Evolutionary conservation across 2,113 vertebrate genomes (phyloP), one percentile per base, ranked within the genome.

Genomic region (Motacilla tschutschensis): DNA sequence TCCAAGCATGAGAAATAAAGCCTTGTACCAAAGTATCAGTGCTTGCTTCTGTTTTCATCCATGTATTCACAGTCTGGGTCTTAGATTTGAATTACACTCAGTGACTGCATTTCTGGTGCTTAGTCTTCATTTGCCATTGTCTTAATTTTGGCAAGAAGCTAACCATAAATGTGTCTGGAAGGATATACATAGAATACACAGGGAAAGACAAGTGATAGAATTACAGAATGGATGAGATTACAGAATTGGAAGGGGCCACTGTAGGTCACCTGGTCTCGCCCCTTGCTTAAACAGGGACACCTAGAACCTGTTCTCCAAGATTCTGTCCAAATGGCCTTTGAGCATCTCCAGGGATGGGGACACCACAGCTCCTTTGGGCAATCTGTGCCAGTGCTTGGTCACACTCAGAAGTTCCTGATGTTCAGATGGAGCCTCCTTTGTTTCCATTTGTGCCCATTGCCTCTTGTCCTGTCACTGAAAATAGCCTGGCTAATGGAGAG

Each of bases 1-100:
- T 83, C 85, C 90, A 93, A 63, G 13, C 59, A 54, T 77, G 50
- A 73, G 38, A 80, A 92, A 66, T 70, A 40, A 70, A 59, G 51
- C 55, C 41, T 92, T n/a, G 11, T 72, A 31, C 44, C 25, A 57
- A 76, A 79, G 24, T 54, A 58, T 50, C 38, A 73, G 38, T 38
- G 26, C 26, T 79, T 55, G 20, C 43, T 82, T 79, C 71, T 82
- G 35, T 3, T 47, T 87, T 55, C 64, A 63, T 25, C 18, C 24
- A 22, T 63, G 3, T 48, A 48, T 77, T 63, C 47, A 41, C 28
- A 77, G 28, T 33, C 21, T 55, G 29, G 21, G 17, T 66, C 57
- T 67, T 76, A 38, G 22, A 53, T 29, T 7, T 2, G 33, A 44
- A 51, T 36, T 35, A 33, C 20, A 58, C 29, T 16, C 28, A 44